Evolutionary conservation across 2,797 vertebrate species (phyloP), one percentile per base, ranked within the genome.

Genomic region (Enteromius unitaeniatus): DNA sequence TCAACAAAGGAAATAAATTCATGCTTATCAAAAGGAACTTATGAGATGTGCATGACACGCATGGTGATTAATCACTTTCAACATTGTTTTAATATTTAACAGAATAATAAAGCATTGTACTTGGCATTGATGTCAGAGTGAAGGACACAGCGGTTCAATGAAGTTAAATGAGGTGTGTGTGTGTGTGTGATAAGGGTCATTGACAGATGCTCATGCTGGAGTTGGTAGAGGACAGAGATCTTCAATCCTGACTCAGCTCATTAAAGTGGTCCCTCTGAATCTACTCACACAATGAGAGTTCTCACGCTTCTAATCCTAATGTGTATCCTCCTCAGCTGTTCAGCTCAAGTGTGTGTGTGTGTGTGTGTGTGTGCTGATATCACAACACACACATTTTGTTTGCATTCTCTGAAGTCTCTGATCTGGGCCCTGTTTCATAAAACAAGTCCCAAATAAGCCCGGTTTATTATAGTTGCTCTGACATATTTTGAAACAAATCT

Each of bases 241-340:
- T 72, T 14, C 6, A 49, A 73, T 51, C 26, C 70, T 45, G 14
- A 45, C 40, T 45, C 13, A 2, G 14, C 69, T 74, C 49, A 74
- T 74, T 74, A 53, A 74, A 53, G 49, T 19, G 1, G 19, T 74
- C 26, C 10, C 0, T 21, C 68, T 70, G 40, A 70, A 47, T 70
- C n/a, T 17, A 45, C n/a, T 70, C 13, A 47, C 26, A 55, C 47
- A n/a, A 53, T 53, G 19, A 74, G 14, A 53, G 47, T n/a, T 74
- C 47, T 34, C 49, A 37, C 8, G 0, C 72, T 53, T n/a, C 15
- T 72, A 49, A 49, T 73, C 69, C 45, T 19, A 23, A 14, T 51
- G 70, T 70, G 67, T 51, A 31, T 73, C 23, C 42, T 47, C 70
- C 45, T 73, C 70, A 19, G 3, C 42, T 69, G 64, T 69, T 47